Evolutionary conservation across 2,888 invertebrate genomes (phyloP), one percentile per base, ranked within the genome.

Genomic region (Sycophila texana): DNA sequence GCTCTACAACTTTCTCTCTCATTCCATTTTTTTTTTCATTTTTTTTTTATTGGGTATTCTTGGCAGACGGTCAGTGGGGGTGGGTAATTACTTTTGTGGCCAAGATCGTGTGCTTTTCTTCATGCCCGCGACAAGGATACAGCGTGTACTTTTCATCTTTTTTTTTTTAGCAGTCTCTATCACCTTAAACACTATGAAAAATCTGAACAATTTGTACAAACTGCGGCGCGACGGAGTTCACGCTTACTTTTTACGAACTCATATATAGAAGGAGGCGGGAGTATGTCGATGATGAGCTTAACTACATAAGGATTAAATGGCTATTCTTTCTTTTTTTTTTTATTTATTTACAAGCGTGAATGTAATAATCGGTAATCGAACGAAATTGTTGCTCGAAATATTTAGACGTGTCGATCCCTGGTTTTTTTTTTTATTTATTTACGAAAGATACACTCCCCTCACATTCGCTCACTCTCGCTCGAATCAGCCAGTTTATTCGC

Each of bases 381-480:
- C 47, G 63, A 51, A 66, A 74, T 77, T 13, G 26, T 66, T 70
- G 63, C 18, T 16, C n/a, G 60, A 80, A 77, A 77, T 80, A 80
- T 80, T 80, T 80, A 80, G 77, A 80, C 71, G 71, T 70, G 60
- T 22, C 80, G 60, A 77, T 77, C 66, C 73, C 77, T 66, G 66
- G 7, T n/a, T n/a, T 39, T 65, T 51, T 53, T 68, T 72, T 20
- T n/a, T n/a, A 7, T 65, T 51, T 53, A 63, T 72, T 20, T 20
- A 22, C 22, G 63, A n/a, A 76, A 72, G 47, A 57, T 14, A n/a
- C 22, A 53, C 60, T 30, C n/a, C 47, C 7, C 83, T 83, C 76
- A 63, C 57, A 30, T 20, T 66, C 47, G 10, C 53, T 58, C 49
- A 53, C 68, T 67, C 60, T 63, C 61, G 20, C 74, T 60, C 51